A percentile compares a stretch with the other conserved stretches of the same genome.
Evolutionary conservation across 2,888 invertebrate species (phyloP).

Genomic region (Anoncus sp.): DNA sequence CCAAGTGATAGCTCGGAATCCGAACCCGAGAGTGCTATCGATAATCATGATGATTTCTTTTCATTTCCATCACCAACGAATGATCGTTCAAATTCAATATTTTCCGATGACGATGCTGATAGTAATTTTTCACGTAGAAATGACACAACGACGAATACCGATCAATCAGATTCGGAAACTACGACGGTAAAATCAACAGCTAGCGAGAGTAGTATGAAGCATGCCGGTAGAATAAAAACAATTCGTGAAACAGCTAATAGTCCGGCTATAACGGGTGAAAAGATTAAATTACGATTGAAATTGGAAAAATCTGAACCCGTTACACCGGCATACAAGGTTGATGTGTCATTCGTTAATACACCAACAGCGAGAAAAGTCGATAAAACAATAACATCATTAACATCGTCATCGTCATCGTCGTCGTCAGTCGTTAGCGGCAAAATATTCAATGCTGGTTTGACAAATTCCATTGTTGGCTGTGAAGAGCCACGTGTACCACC

Average conservation of each 20-base stretch:
- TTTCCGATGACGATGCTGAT: slow-evolving; percentile 87
- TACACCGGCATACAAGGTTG: slow-evolving; percentile 91
- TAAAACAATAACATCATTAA: no score
- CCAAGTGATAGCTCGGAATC: slow-evolving; percentile 88
- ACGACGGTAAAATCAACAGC: slow-evolving; percentile 85
- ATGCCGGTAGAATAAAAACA: slow-evolving; percentile 78
- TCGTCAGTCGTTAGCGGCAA: no score
- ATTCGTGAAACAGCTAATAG: slow-evolving; percentile 80
- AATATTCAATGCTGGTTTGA: slow-evolving; percentile 82
- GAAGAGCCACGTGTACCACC: slow-evolving; percentile 95
- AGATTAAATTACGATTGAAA: slow-evolving; percentile 92
- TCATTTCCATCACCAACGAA: slow-evolving; percentile 83
- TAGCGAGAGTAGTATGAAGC: slow-evolving; percentile 85
- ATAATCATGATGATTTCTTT: slow-evolving; percentile 83
- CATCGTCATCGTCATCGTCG: no score
- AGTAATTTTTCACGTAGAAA: slow-evolving; percentile 85
- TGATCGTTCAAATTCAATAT: slow-evolving; percentile 84
- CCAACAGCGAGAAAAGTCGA: slow-evolving; percentile 82
- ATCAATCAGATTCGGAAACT: slow-evolving; percentile 86
- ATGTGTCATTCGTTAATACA: slow-evolving; percentile 89
- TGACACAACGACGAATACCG: slow-evolving; percentile 83
- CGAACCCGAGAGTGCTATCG: slow-evolving; percentile 83
- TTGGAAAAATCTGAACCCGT: slow-evolving; percentile 93
- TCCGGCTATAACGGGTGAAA: slow-evolving; percentile 86
- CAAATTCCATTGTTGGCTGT: slow-evolving; percentile 70